Evolutionary conservation across 2,797 vertebrate genomes (phyloP).

Genomic region (Morelia viridis): DNA sequence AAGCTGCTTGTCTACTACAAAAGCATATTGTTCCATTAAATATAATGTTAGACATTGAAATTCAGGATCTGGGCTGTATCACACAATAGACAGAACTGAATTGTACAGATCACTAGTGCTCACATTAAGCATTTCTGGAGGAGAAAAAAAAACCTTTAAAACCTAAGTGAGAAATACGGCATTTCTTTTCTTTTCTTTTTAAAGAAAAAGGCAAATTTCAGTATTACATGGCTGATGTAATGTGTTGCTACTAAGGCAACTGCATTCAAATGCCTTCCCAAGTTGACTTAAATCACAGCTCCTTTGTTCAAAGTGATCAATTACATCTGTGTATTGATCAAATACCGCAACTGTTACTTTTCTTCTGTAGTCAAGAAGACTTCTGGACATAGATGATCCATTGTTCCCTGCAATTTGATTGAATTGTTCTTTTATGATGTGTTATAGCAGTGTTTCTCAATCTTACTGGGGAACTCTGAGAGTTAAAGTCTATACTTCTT

Average conservation of each 20-base stretch:
- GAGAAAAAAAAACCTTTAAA: conserved; percentile 17
- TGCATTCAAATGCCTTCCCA: not conserved
- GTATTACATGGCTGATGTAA: not conserved
- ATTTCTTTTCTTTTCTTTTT: not conserved
- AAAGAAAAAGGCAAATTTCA: not conserved
- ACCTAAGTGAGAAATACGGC: conserved; percentile 35
- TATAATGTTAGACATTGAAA: not conserved
- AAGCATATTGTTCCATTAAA: not conserved
- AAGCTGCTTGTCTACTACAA: conserved; percentile 19
- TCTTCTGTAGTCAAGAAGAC: not conserved
- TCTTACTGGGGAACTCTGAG: not conserved
- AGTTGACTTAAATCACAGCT: not conserved
- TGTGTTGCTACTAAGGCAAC: not conserved
- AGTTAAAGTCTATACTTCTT: not conserved
- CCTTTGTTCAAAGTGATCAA: not conserved
- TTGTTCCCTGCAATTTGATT: not conserved
- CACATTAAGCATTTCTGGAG: not conserved
- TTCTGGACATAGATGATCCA: not conserved
- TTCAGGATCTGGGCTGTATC: conserved; percentile 8
- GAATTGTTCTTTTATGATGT: conserved; percentile 29
- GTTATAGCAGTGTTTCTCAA: not conserved
- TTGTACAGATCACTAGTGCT: not conserved
- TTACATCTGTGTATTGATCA: not conserved
- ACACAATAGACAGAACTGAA: not conserved
- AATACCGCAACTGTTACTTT: not conserved